Conservation (phyloP, 2,888 invertebrate species). For the Poecilobothrus nobilitatus region DNA sequence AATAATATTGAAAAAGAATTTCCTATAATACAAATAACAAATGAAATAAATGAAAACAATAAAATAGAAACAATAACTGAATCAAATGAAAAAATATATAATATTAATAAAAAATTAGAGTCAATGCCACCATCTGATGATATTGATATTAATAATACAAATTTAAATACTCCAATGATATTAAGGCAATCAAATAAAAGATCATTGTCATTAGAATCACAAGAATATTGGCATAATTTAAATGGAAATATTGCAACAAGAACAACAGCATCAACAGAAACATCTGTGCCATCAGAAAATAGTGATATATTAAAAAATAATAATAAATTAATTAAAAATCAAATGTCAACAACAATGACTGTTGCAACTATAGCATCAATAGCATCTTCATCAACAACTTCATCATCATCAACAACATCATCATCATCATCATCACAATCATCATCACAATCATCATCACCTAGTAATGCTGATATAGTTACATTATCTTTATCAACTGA, state of each 20-base stretch:
- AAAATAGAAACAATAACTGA: not conserved
- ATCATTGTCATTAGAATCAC: not conserved
- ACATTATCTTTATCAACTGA: constrained; percentile 14
- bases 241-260: not conserved
- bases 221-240: not conserved
- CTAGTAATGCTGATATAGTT: constrained; percentile 16
- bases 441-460: constrained; percentile 10
- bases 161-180: not conserved
- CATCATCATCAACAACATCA: not conserved
- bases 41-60: constrained; percentile 9
- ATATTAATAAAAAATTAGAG: not conserved
- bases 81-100: not conserved
- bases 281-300: not conserved
- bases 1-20: not conserved
- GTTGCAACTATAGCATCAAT: not conserved
- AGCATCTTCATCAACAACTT: not conserved
- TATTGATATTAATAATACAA: not conserved
- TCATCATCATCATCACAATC: constrained; percentile 7
- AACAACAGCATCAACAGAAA: no score
- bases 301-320: not conserved
- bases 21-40: constrained; percentile 8
- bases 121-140: constrained; percentile 8
- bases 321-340: not conserved
- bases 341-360: not conserved
- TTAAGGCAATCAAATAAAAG: not conserved